Base-by-base conservation (phyloP, 2,113 vertebrate species). In the Saguinus imperator region DNA sequence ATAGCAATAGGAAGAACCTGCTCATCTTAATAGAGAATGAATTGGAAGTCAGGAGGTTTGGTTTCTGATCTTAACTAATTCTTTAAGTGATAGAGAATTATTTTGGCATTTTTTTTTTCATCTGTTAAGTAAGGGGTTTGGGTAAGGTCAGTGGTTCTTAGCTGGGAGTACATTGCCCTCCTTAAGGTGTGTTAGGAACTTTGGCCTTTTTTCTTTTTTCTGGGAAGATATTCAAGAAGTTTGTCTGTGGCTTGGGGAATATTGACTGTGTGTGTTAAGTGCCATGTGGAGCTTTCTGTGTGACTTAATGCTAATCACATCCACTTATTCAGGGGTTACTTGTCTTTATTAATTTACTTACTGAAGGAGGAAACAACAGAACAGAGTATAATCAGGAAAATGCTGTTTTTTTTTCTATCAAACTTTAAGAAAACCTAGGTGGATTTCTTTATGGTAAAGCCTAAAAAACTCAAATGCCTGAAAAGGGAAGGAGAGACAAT, bases 381-480 rank as follows among this genome's bases (percentile, higher is more conserved):
- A 45, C 9, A 88, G 48, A 17, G 82, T 89, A 89, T 52, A 76
- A 16, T 58, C 23, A 50, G 52, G 50, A 11, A 83, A 75, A 64
- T 77, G 8, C 11, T 75, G 20, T n/a, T 52, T 68, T 43, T 43
- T 43, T 23, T 57, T 10, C 16, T 83, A 23, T 70, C 27, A 43
- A 92, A 87, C 40, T 80, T 72, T 87, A 76, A 84, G 45, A 72
- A 66, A 89, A 94, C 2, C 14, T 61, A 84, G 66, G 40, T 11
- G 61, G 48, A 88, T 81, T 84, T 92, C 48, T 94, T 95, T 75
- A 73, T 43, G 27, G 21, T 87, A 64, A 45, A 21, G 11, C 12
- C 20, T 57, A 27, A 37, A 93, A 40, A 87, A 73, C 21, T 93
- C 35, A 85, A 23, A 18, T 14, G 11, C 43, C 73, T 58, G 23